A percentile compares a stretch with the other conserved stretches of the same genome.
Evolutionary conservation across 2,797 vertebrate genomes (phyloP).

Genomic region (Sebastiscus tertius): DNA sequence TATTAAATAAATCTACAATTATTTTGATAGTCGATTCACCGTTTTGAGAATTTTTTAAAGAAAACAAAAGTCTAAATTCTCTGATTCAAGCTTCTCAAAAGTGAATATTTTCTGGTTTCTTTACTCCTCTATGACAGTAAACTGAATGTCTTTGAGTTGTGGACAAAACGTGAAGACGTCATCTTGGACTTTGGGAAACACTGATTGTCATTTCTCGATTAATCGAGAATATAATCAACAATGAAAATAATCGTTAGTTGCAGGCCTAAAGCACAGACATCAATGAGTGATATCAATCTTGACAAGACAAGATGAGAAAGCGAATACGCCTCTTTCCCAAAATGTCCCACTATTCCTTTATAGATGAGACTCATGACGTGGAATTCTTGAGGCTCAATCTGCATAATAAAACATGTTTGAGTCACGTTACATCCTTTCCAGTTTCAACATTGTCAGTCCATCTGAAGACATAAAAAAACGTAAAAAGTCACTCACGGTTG

Average conservation of each 20-base stretch:
- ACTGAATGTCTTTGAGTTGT: too few species aligned
- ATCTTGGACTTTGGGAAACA: accelerated
- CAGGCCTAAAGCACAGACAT: neutral
- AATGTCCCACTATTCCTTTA: neutral
- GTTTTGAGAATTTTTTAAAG: too few species aligned
- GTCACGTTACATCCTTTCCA: neutral
- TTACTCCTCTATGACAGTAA: too few species aligned
- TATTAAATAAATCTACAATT: too few species aligned
- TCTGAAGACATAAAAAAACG: neutral
- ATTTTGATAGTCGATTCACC: too few species aligned
- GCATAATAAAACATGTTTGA: neutral
- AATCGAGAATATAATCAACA: too few species aligned
- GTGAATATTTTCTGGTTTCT: too few species aligned
- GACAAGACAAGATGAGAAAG: neutral
- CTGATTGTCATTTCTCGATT: too few species aligned
- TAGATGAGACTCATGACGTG: neutral
- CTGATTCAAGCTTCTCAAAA: too few species aligned
- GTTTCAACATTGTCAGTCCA: neutral
- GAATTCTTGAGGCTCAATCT: neutral
- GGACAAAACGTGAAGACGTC: too few species aligned
- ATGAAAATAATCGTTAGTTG: too few species aligned
- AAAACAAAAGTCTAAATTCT: too few species aligned
- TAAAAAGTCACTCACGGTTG: slow-evolving; percentile 89
- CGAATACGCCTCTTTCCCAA: neutral
- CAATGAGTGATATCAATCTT: neutral